These are phyloP conservation scores for Microcebus tavaratra DNA, from an alignment of 2,113 vertebrate genomes.

Conservation along the genomic window DNA sequence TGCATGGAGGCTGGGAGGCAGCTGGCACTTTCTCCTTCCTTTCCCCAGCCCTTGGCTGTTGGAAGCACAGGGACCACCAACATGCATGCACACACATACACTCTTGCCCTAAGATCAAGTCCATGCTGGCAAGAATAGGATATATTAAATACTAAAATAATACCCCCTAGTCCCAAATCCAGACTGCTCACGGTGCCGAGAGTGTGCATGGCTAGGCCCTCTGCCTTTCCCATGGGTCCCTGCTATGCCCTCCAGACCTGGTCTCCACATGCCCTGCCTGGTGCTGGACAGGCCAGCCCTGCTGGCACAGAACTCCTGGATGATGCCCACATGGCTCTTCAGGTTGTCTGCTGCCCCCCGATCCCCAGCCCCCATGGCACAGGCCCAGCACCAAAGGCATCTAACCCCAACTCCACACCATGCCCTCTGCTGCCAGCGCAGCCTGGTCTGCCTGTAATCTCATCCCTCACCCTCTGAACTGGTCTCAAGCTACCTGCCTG, in stretches of 20 bases:
- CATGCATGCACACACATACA: no score
- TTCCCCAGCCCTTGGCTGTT: not conserved
- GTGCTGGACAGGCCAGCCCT: not conserved
- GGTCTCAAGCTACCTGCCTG: not conserved
- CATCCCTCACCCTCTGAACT: not conserved
- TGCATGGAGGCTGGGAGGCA: not conserved
- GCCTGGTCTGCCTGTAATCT: not conserved
- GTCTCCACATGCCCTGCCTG: not conserved
- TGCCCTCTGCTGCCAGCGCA: not conserved
- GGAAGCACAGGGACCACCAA: not conserved
- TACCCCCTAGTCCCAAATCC: not conserved
- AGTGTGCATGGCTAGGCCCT: fast-evolving
- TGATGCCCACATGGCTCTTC: not conserved
- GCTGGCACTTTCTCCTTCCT: not conserved
- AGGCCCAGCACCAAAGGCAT: not conserved
- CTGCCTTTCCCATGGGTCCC: not conserved
- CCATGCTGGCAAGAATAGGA: not conserved
- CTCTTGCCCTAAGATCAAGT: not conserved
- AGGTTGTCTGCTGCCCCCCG: fast-evolving
- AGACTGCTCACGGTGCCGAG: not conserved
- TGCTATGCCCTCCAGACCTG: not conserved
- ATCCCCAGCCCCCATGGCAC: not conserved
- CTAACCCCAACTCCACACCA: not conserved
- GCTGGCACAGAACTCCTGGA: not conserved
- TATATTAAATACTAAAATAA: not conserved